phyloP scores from a whole-genome alignment of 2,113 vertebrate genomes.

The Monopterus albus region DNA sequence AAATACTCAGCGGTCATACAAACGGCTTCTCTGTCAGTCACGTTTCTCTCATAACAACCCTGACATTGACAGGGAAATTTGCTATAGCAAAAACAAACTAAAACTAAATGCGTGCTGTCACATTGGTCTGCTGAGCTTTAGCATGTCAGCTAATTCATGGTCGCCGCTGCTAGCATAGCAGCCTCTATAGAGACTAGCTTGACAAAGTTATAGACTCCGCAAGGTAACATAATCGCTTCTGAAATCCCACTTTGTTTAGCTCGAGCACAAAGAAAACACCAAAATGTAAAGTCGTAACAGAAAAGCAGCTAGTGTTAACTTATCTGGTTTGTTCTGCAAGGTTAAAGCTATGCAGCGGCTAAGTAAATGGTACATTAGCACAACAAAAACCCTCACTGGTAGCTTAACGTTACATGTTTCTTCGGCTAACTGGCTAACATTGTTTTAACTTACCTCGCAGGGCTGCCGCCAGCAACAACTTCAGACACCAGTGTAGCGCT shows the following conservation, averaged over 20 bases:
- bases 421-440: constrained; percentile 64
- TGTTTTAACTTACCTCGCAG: constrained; percentile 72
- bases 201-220: constrained; percentile 38
- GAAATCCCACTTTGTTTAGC: constrained; percentile 8
- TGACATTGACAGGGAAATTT: neutral
- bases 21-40: neutral
- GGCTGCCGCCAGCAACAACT: constrained; percentile 67
- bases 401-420: too few species aligned
- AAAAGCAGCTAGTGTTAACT: neutral
- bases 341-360: constrained; percentile 71
- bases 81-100: neutral
- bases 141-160: constrained; percentile 70
- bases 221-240: constrained; percentile 8
- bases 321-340: constrained; percentile 40
- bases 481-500: constrained; percentile 21
- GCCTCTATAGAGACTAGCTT: constrained; percentile 48
- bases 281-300: neutral
- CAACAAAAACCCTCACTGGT: constrained; percentile 66
- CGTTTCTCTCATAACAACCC: neutral
- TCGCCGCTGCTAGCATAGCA: constrained; percentile 52
- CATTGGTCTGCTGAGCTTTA: constrained; percentile 48
- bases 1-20: neutral
- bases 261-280: neutral
- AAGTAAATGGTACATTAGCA: constrained; percentile 66
- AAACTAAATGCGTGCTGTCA: constrained; percentile 33